phyloP scores from a whole-genome alignment of 2,888 invertebrate genomes.

The Athalia circularis region DNA sequence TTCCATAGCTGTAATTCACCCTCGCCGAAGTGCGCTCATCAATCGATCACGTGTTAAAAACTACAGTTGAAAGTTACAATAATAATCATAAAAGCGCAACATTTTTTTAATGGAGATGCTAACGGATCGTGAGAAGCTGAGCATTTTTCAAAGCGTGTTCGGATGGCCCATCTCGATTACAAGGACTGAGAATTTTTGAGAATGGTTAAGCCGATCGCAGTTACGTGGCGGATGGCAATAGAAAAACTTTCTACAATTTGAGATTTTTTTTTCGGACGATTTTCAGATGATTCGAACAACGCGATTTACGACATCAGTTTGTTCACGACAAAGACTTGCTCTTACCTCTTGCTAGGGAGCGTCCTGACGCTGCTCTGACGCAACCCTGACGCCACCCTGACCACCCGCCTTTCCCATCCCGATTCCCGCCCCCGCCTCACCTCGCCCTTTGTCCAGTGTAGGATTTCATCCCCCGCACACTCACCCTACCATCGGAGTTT shows the following conservation, averaged over 20 bases:
- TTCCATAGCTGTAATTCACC: not conserved
- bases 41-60: too few species aligned
- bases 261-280: not conserved
- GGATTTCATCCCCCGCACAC: slow-evolving; percentile 66
- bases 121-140: too few species aligned
- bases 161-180: too few species aligned
- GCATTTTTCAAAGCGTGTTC: too few species aligned
- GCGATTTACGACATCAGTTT: not conserved
- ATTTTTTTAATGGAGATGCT: too few species aligned
- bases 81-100: too few species aligned
- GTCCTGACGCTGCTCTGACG: slow-evolving; percentile 56
- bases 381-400: slow-evolving; percentile 55
- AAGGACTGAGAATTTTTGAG: too few species aligned
- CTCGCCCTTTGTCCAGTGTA: slow-evolving; percentile 66
- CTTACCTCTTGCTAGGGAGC: slow-evolving; percentile 40
- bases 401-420: slow-evolving; percentile 61
- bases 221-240: not conserved
- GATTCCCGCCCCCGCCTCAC: slow-evolving; percentile 58
- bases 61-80: too few species aligned
- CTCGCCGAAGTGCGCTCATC: too few species aligned
- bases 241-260: not conserved
- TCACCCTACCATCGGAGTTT: slow-evolving; percentile 11
- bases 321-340: slow-evolving; percentile 34
- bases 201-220: too few species aligned
- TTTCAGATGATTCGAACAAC: not conserved